Percentiles rank a stretch among this genome's conserved stretches.
phyloP scores from a whole-genome alignment of 2,888 invertebrate genomes.

The Meliscaeva auricollis region DNA sequence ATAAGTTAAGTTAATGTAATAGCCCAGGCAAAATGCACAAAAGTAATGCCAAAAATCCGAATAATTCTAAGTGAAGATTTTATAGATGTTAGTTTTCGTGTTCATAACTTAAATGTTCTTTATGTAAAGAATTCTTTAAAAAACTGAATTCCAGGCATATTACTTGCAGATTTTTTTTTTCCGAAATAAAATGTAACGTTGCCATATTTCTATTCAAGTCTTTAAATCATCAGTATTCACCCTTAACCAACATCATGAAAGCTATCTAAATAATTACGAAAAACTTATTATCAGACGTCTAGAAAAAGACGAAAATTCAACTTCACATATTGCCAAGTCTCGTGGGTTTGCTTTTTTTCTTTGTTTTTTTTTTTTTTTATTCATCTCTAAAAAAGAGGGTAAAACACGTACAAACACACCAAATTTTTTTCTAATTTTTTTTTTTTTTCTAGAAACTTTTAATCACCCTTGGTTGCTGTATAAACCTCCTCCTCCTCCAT shows the following conservation, averaged over 20 bases:
- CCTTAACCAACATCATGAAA: neutral
- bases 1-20: too few species aligned
- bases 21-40: too few species aligned
- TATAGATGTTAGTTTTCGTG: too few species aligned
- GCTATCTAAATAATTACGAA: slow-evolving; percentile 55
- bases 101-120: too few species aligned
- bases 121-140: too few species aligned
- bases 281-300: slow-evolving; percentile 64
- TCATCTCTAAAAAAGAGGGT: slow-evolving; percentile 22
- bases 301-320: slow-evolving; percentile 24
- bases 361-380: neutral
- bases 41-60: too few species aligned
- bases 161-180: too few species aligned
- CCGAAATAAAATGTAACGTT: neutral
- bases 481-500: neutral
- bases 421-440: slow-evolving; percentile 48
- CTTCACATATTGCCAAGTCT: slow-evolving; percentile 61
- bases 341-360: too few species aligned
- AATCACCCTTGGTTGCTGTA: slow-evolving; percentile 58
- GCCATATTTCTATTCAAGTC: slow-evolving; percentile 10
- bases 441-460: slow-evolving; percentile 54
- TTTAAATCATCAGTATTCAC: slow-evolving; percentile 6
- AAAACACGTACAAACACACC: slow-evolving; percentile 18
- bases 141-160: too few species aligned
- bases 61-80: too few species aligned